Evolutionary conservation across 35 echinoderm and acorn worm species (phyloP).

Genomic region (Lytechinus variegatus): DNA sequence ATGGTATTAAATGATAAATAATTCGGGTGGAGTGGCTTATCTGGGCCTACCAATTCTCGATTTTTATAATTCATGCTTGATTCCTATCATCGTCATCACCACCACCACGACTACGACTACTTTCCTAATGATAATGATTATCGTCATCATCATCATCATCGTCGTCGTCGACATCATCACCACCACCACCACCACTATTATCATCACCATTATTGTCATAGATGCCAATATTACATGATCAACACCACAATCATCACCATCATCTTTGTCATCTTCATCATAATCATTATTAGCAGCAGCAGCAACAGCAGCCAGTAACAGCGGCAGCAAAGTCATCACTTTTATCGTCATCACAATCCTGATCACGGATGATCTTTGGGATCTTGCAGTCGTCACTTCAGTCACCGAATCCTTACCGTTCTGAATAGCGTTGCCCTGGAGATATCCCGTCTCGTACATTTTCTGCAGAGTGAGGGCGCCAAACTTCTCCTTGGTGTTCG

Average conservation of each 20-base stretch:
- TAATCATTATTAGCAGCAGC: neutral
- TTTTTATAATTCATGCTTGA: neutral
- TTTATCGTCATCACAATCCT: neutral
- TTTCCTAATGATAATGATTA: neutral
- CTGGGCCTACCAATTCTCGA: neutral
- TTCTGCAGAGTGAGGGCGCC: slow-evolving; percentile 69
- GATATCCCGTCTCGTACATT: slow-evolving; percentile 88
- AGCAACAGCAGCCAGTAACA: neutral
- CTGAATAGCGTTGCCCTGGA: slow-evolving; percentile 94
- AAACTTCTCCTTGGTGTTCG: slow-evolving; percentile 61
- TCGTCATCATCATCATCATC: neutral
- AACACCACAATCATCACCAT: neutral
- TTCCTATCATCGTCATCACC: neutral
- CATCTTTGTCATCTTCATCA: neutral
- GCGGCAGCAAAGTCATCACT: neutral
- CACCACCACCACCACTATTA: neutral
- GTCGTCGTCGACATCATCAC: neutral
- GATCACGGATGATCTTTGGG: too few species aligned
- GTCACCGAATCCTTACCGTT: slow-evolving; percentile 69
- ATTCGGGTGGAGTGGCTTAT: too few species aligned
- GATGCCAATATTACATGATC: neutral
- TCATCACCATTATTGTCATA: neutral
- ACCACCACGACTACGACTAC: neutral
- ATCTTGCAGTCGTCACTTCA: neutral
- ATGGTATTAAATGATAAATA: too few species aligned